Percentiles rank a stretch among this genome's conserved stretches.
Conservation (phyloP, 92 coral and sea anemone species). For the Paragorgia papillata region DNA sequence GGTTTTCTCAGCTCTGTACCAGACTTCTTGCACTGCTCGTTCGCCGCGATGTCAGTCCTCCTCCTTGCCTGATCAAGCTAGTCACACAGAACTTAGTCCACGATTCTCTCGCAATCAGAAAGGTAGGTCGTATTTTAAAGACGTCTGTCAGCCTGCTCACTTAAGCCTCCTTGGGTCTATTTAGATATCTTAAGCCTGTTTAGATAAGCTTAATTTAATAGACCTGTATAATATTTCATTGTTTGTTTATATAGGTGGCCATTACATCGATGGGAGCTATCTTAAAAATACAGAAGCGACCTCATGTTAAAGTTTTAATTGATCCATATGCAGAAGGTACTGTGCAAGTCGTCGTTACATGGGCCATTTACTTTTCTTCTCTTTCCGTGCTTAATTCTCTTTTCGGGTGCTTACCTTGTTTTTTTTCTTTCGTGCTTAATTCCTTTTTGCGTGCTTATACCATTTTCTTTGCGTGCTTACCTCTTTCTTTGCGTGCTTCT, state of each 20-base stretch:
- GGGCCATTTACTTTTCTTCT: neutral
- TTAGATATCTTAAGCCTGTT: too few species aligned
- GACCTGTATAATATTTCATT: neutral
- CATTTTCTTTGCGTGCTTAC: neutral
- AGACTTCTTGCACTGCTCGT: slow-evolving; percentile 73
- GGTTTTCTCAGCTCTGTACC: slow-evolving; percentile 87
- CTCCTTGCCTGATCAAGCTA: slow-evolving; percentile 62
- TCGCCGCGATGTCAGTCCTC: slow-evolving; percentile 84
- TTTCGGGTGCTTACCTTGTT: too few species aligned
- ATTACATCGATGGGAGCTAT: slow-evolving; percentile 86
- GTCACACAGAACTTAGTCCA: slow-evolving; percentile 74
- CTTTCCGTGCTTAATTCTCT: too few species aligned
- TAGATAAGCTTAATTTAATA: too few species aligned
- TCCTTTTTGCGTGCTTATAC: too few species aligned
- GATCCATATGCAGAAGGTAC: slow-evolving; percentile 70
- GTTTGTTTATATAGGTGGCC: slow-evolving; percentile 67
- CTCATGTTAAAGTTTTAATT: slow-evolving; percentile 73
- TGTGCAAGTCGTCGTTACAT: slow-evolving; percentile 39
- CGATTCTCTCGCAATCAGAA: slow-evolving; percentile 85
- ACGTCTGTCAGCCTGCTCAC: neutral
- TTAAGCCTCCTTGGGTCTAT: neutral
- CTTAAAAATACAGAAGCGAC: slow-evolving; percentile 84
- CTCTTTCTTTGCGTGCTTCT: neutral
- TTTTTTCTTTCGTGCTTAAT: too few species aligned
- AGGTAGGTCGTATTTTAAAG: slow-evolving; percentile 56